phyloP scores from a whole-genome alignment of 1,140 invertebrate species.

The Schmidtea mediterranea region DNA sequence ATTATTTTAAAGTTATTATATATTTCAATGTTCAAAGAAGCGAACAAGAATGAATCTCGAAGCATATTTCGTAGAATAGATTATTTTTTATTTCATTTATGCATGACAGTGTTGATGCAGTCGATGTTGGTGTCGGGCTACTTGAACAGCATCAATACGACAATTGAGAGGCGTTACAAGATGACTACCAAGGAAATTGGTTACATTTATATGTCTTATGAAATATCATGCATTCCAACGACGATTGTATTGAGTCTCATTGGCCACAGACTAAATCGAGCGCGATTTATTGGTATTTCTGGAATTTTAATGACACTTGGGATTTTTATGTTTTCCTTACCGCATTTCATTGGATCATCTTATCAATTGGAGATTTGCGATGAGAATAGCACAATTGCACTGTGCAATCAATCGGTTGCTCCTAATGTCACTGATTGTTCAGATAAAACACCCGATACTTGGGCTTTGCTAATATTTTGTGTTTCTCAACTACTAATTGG shows the following conservation, averaged over 20 bases:
- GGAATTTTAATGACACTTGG: constrained; percentile 13
- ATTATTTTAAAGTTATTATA: too few relatives aligned
- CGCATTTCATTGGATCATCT: constrained; percentile 11
- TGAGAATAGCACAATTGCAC: neutral
- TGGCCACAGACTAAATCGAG: constrained; percentile 9
- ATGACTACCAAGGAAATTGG: constrained; percentile 12
- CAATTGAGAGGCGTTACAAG: constrained; percentile 13
- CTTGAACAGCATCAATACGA: constrained; percentile 10
- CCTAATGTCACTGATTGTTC: constrained; percentile 5
- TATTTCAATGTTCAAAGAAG: too few relatives aligned
- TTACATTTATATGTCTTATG: constrained; percentile 13
- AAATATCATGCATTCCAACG: constrained; percentile 12
- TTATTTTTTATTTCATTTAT: constrained; percentile 4
- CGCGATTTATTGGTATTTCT: constrained; percentile 10
- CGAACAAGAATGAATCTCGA: too few relatives aligned
- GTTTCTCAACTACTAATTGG: constrained; percentile 13
- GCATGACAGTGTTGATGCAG: constrained; percentile 7
- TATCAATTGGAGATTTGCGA: constrained; percentile 9
- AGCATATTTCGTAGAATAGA: too few relatives aligned
- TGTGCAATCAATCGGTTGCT: neutral
- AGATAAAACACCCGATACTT: constrained; percentile 6
- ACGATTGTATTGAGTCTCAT: constrained; percentile 13
- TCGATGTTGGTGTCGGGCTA: constrained; percentile 10
- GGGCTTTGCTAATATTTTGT: constrained; percentile 11
- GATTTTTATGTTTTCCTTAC: constrained; percentile 12